Base-by-base conservation (phyloP, 92 coral and sea anemone genomes). In the Umimayanthus chanpuru region DNA sequence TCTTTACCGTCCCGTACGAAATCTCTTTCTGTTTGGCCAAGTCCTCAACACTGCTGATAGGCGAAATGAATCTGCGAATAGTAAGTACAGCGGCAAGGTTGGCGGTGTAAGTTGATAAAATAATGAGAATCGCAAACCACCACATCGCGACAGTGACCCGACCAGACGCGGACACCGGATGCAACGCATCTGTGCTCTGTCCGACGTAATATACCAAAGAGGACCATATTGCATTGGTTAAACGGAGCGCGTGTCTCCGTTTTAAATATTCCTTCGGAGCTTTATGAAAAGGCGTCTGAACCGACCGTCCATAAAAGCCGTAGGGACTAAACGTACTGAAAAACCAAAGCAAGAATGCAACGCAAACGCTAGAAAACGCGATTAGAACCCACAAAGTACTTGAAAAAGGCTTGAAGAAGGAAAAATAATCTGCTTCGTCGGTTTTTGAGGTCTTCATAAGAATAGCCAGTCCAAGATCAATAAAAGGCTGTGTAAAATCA, bases 311-410 rank as follows among this genome's bases (percentile, higher is more conserved):
- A 73, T 96, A 96, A 74, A 90, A 96, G 3, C 98, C 98, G 43
- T 87, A 94, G 2, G 98, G 98, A 71, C 98, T 96, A 44, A 96
- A 90, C 5, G 96, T 96, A 81, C 98, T 94, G 89, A 93, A 94
- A 23, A 94, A 82, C 94, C 95, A 92, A 66, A 96, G 73, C 26
- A 96, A 50, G 41, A 93, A 85, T 8, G 96, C 98, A 0, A 96
- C 94, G 26, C 90, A 79, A 61, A 93, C 82, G 67, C 94, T 89
- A 16, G 94, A 91, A 1, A 91, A 73, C 20, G 92, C 94, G 21
- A 92, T 93, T 70, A 91, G 82, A 9, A 96, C 44, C 98, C 98
- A 94, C 53, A 96, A 66, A 40, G 92, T 92, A 15, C 73, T 70
- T 15, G 93, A 88, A 55, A 96, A 96, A 0, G 98, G 98, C 18